Conservation (phyloP, 1,140 invertebrate genomes). For the Camponotus vicinus region DNA sequence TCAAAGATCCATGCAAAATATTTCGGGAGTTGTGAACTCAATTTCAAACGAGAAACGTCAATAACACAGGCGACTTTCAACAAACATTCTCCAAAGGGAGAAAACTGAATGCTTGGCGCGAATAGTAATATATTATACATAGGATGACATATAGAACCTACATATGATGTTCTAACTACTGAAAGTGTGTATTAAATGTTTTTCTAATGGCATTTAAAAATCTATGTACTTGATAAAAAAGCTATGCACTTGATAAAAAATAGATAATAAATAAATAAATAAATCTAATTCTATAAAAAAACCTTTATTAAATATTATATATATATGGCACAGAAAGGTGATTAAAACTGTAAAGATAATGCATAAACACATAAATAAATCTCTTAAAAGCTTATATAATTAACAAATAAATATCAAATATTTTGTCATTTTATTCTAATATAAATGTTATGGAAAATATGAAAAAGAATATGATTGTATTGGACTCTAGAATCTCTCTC, state of each 20-base stretch:
- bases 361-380: not conserved
- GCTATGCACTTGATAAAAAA: not conserved
- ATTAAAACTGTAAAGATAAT: not conserved
- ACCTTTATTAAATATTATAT: too few species aligned
- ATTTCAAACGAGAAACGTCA: not conserved
- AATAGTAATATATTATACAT: constrained; percentile 19
- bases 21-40: not conserved
- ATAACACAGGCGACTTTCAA: not conserved
- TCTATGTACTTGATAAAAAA: too few species aligned
- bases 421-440: not conserved
- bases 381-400: not conserved
- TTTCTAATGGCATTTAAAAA: not conserved
- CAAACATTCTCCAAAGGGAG: not conserved
- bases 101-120: not conserved
- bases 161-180: not conserved
- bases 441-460: not conserved
- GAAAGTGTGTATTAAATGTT: not conserved
- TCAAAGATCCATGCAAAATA: constrained; percentile 16
- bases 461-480: not conserved
- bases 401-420: not conserved
- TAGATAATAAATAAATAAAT: not conserved
- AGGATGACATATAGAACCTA: too few species aligned
- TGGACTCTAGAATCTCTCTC: not conserved
- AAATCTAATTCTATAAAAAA: too few species aligned
- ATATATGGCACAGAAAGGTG: not conserved